Conservation (phyloP, 2,113 vertebrate genomes). For the Empidonax alnorum region DNA sequence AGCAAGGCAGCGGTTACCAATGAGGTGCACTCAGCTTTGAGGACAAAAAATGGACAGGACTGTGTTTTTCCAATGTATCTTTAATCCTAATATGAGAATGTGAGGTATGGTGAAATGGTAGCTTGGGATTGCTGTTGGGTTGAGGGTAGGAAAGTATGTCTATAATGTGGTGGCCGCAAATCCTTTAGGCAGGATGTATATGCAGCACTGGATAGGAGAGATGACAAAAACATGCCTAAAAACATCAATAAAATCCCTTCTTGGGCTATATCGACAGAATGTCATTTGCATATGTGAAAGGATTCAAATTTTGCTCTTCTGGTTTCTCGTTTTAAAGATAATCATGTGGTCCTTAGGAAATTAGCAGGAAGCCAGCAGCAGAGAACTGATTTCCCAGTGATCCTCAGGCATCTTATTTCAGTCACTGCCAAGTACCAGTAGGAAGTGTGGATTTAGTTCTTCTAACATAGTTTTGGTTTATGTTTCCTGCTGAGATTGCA, state of each 20-base stretch:
- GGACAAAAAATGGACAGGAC: not conserved
- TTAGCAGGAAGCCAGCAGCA: conserved; percentile 51
- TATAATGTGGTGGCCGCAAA: not conserved
- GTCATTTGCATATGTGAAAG: conserved; percentile 32
- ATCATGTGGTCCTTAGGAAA: conserved; percentile 51
- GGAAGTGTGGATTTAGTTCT: conserved; percentile 55
- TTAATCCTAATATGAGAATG: not conserved
- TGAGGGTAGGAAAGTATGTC: not conserved
- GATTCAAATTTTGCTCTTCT: conserved; percentile 17
- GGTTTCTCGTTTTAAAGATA: conserved; percentile 37
- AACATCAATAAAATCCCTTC: not conserved
- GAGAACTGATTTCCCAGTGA: conserved; percentile 49
- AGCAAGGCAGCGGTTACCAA: not conserved
- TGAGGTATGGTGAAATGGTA: not conserved
- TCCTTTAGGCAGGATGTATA: not conserved
- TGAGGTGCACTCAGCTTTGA: not conserved
- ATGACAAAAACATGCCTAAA: not conserved
- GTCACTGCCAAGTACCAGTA: conserved; percentile 43
- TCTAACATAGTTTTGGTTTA: conserved; percentile 55
- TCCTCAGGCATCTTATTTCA: conserved; percentile 55
- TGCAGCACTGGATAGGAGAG: not conserved
- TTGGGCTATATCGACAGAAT: not conserved
- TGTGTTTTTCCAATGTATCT: not conserved
- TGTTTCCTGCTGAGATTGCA: conserved; percentile 53
- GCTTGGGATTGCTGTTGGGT: not conserved